Percentiles rank a stretch among this genome's conserved stretches.
phyloP scores from a whole-genome alignment of 2,888 invertebrate species.

The Zelleria hepariella region DNA sequence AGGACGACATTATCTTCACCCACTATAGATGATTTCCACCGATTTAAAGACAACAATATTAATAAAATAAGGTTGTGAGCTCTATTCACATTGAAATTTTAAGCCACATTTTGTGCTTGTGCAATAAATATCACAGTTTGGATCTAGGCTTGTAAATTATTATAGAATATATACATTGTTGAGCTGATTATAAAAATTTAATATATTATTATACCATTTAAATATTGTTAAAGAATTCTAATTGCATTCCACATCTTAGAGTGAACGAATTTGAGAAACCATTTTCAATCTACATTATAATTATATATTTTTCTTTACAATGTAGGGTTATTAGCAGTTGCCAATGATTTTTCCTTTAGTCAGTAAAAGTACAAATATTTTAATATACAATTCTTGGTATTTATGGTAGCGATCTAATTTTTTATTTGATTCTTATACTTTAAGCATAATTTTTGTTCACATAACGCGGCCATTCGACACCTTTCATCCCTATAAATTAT shows the following conservation, averaged over 20 bases:
- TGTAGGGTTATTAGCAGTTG: conserved; percentile 71
- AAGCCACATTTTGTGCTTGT: conserved; percentile 74
- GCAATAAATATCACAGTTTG: conserved; percentile 74
- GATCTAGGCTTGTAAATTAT: conserved; percentile 74
- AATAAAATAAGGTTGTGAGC: conserved; percentile 68
- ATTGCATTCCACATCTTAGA: conserved; percentile 73
- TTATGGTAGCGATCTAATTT: conserved; percentile 70
- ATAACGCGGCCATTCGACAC: conserved; percentile 58
- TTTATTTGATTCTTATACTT: conserved; percentile 58
- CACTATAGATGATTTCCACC: background rate
- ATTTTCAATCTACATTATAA: conserved; percentile 72
- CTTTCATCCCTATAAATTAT: conserved; percentile 59
- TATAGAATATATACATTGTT: conserved; percentile 76
- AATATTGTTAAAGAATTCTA: conserved; percentile 74
- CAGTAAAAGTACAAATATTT: conserved; percentile 88
- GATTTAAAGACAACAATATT: conserved; percentile 2
- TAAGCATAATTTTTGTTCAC: conserved; percentile 67
- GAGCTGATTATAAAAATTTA: conserved; percentile 75
- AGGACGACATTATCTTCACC: background rate
- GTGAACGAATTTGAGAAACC: conserved; percentile 72
- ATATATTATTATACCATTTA: conserved; percentile 74
- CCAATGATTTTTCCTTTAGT: conserved; percentile 79
- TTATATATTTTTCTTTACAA: conserved; percentile 70
- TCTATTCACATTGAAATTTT: conserved; percentile 68
- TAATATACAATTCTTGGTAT: conserved; percentile 74